These are phyloP conservation scores for Paramormyrops kingsleyae DNA, from an alignment of 2,113 vertebrate species.

Conservation along the genomic window DNA sequence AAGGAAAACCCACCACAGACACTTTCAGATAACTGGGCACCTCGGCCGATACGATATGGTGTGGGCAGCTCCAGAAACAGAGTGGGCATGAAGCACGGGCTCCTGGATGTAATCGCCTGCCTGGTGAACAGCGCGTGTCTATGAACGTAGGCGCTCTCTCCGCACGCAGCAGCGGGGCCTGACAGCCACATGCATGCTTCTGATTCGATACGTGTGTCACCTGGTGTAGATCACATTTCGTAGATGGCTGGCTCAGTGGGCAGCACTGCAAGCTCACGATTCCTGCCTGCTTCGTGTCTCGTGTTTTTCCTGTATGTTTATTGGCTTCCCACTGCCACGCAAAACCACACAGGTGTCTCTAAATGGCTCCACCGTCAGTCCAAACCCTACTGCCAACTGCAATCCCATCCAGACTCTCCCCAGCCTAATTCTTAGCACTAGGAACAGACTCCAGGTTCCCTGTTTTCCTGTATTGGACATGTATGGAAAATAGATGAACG, in stretches of 20 bases:
- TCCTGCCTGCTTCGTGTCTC: neutral
- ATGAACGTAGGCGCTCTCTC: neutral
- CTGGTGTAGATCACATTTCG: neutral
- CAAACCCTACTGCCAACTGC: neutral
- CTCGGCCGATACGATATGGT: neutral
- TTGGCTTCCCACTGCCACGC: neutral
- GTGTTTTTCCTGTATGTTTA: neutral
- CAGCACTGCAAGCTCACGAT: neutral
- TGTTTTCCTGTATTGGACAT: neutral
- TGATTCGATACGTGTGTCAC: neutral
- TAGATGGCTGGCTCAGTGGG: neutral
- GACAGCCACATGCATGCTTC: neutral
- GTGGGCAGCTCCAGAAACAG: neutral
- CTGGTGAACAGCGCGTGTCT: neutral
- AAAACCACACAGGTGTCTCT: neutral
- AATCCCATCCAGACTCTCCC: neutral
- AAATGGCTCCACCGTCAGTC: neutral
- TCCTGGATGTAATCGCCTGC: neutral
- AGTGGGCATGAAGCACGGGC: neutral
- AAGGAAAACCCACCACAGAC: neutral
- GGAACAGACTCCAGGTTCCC: neutral
- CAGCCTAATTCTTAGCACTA: neutral
- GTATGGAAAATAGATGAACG: neutral
- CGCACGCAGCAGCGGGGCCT: neutral
- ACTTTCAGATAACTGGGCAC: neutral